Percentiles rank a stretch among this genome's conserved stretches.
Evolutionary conservation across 2,888 invertebrate species (phyloP).

Genomic region (Ophion slaviceki): DNA sequence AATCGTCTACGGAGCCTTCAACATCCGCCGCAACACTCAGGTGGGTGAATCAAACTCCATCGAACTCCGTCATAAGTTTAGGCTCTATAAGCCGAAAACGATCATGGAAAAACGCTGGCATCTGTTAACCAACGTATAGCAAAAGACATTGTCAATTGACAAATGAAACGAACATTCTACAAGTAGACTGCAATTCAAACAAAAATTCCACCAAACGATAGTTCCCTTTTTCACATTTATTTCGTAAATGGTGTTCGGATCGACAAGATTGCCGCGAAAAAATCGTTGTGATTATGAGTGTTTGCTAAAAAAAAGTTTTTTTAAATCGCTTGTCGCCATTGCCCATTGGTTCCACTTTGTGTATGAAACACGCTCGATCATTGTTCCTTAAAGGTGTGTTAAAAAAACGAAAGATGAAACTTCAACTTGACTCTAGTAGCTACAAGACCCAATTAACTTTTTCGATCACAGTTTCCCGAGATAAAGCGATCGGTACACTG

Average conservation of each 20-base stretch:
- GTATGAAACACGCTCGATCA: neutral
- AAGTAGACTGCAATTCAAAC: neutral
- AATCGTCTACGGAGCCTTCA: constrained; percentile 96
- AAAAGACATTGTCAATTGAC: neutral
- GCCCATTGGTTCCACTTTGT: neutral
- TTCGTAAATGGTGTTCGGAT: neutral
- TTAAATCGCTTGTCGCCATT: neutral
- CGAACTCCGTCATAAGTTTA: constrained; percentile 22
- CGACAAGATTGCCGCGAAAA: neutral
- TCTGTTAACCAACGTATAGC: constrained; percentile 38
- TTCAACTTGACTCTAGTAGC: neutral
- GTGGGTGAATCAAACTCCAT: constrained; percentile 69
- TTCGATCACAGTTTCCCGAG: too few relatives aligned
- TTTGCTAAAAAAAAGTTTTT: neutral
- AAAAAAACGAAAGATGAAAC: neutral
- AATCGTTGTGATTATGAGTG: neutral
- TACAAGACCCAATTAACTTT: too few relatives aligned
- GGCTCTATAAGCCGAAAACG: constrained; percentile 1
- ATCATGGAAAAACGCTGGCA: constrained; percentile 45
- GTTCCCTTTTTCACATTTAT: neutral
- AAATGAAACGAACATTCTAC: neutral
- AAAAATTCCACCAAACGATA: neutral
- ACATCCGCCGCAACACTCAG: constrained; percentile 86
- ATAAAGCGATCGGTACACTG: neutral
- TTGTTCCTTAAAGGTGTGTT: neutral